A percentile compares a stretch with the other conserved stretches of the same genome.
phyloP scores from a whole-genome alignment of 2,888 invertebrate genomes.

The Dicyrtomina minuta region DNA sequence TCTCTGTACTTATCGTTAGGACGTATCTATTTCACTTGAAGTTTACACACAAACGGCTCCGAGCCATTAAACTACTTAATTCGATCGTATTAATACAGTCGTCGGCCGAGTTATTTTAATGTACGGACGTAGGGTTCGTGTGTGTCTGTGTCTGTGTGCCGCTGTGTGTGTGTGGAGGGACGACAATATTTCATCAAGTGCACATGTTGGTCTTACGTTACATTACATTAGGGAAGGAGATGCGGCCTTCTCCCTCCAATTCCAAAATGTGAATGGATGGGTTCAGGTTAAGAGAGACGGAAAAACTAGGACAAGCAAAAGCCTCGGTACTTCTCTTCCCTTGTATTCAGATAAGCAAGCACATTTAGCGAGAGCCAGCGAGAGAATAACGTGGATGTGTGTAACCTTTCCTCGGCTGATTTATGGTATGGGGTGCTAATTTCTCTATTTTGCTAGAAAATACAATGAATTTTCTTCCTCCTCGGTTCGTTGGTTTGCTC shows the following conservation, averaged over 20 bases:
- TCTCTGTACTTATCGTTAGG: too few relatives aligned
- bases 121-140: neutral
- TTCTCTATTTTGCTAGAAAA: conserved; percentile 31
- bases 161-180: neutral
- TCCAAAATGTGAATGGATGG: conserved; percentile 22
- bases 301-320: neutral
- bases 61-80: conserved; percentile 33
- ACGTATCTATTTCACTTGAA: conserved; percentile 5
- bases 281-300: conserved; percentile 5
- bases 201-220: conserved; percentile 4
- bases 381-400: conserved; percentile 1
- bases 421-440: conserved; percentile 33
- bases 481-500: conserved; percentile 8
- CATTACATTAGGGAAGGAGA: neutral
- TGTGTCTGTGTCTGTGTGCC: too few relatives aligned
- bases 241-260: neutral
- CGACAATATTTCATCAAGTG: conserved; percentile 16
- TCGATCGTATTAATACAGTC: conserved; percentile 28
- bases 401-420: conserved; percentile 27
- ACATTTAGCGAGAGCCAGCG: neutral
- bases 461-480: conserved; percentile 30
- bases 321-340: too few relatives aligned
- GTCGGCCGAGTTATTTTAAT: conserved; percentile 9
- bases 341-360: conserved; percentile 7
- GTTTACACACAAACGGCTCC: conserved; percentile 19